Conservation (phyloP, 2,888 invertebrate species). For the Apoderus coryli region DNA sequence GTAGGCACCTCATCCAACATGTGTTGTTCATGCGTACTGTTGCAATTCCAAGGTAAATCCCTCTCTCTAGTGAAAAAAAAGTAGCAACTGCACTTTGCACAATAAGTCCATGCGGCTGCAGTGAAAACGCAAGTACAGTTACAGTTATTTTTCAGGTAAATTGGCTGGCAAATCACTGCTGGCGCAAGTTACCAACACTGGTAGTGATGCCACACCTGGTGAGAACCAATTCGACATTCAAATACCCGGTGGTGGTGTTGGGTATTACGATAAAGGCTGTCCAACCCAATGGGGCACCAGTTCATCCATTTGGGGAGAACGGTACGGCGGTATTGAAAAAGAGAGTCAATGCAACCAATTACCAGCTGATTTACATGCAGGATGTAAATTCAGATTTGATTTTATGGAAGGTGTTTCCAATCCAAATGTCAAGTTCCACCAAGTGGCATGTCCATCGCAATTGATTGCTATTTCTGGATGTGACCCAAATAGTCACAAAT, state of each 20-base stretch:
- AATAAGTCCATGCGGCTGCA: too few relatives aligned
- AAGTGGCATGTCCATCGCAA: too few relatives aligned
- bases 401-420: too few relatives aligned
- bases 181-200: conserved; percentile 4
- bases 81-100: too few relatives aligned
- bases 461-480: too few relatives aligned
- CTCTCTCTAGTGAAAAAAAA: too few relatives aligned
- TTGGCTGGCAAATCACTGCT: too few relatives aligned
- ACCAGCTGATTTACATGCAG: background rate
- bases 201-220: background rate
- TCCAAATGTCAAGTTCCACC: too few relatives aligned
- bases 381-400: conserved; percentile 1
- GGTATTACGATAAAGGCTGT: conserved; percentile 16
- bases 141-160: too few relatives aligned
- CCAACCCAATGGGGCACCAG: conserved; percentile 4
- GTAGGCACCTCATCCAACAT: background rate
- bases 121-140: too few relatives aligned
- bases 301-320: background rate
- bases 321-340: conserved; percentile 9
- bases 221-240: background rate
- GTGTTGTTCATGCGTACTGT: conserved; percentile 15
- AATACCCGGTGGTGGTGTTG: conserved; percentile 2
- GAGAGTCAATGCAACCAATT: conserved; percentile 10
- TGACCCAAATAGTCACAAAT: too few relatives aligned
- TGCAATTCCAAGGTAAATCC: conserved; percentile 15